These are phyloP conservation scores for Latrodectus elegans DNA, from an alignment of 2,888 invertebrate genomes.

Conservation along the genomic window DNA sequence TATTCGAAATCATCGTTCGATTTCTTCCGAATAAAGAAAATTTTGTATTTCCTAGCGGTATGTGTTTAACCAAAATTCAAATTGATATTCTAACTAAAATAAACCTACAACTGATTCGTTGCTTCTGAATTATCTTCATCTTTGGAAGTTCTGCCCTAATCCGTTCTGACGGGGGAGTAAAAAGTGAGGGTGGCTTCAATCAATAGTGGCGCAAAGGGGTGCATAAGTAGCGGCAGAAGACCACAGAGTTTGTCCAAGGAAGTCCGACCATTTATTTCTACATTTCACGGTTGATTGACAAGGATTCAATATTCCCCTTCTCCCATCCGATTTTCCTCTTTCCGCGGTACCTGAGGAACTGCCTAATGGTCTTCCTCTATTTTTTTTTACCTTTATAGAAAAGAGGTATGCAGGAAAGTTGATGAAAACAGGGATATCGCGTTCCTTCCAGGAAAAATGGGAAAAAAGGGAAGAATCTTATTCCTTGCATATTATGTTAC, in stretches of 20 bases:
- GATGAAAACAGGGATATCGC: constrained; percentile 59
- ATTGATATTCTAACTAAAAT: too few relatives aligned
- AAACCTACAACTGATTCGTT: too few relatives aligned
- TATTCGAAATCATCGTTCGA: too few relatives aligned
- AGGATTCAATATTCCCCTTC: constrained; percentile 1
- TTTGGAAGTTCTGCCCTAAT: too few relatives aligned
- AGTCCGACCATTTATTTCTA: constrained; percentile 62
- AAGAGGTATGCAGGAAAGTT: constrained; percentile 27
- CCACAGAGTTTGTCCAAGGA: constrained; percentile 47
- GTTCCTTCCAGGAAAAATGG: constrained; percentile 48
- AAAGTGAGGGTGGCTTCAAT: constrained; percentile 5
- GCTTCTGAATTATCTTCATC: too few relatives aligned
- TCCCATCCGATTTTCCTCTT: neutral
- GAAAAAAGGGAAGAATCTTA: constrained; percentile 23
- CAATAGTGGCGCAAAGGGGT: constrained; percentile 64
- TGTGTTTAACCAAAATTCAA: too few relatives aligned
- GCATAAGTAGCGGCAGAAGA: constrained; percentile 67
- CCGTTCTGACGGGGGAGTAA: neutral
- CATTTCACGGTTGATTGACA: constrained; percentile 62
- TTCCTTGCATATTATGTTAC: constrained; percentile 33
- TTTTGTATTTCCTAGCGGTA: too few relatives aligned
- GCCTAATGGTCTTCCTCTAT: constrained; percentile 49
- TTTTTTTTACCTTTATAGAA: neutral
- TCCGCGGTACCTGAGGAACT: constrained; percentile 24
- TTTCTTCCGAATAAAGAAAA: too few relatives aligned